Evolutionary conservation across 2,113 vertebrate genomes (phyloP), one percentile per base, ranked within the genome.

Genomic region (Poeciliopsis retropinna): DNA sequence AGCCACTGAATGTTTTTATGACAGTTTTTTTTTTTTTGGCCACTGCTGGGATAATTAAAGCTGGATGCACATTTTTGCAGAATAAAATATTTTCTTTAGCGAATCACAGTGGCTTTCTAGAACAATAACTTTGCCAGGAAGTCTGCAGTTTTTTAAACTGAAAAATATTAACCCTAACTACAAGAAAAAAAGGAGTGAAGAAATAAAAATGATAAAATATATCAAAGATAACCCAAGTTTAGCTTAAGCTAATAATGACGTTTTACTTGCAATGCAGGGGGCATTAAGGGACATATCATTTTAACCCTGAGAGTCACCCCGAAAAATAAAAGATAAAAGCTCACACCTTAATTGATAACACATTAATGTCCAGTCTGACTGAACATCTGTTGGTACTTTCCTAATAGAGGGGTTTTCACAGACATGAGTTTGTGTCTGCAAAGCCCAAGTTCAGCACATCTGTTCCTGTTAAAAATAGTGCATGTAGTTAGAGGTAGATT

Each of bases 381-480:
- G 41, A 19, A 61, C 5, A 37, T 34, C 31, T 60, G 31, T 22
- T 31, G 10, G 4, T 22, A 22, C 27, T 62, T 72, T 72, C 37
- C 70, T 22, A 15, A 27, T 3, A 37, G 41, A 54, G 3, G 51
- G 39, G 19, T 27, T 28, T 51, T 61, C 57, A 76, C 10, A 54
- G 14, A 31, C 47, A 12, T 54, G 29, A n/a, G 31, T 44, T 34
- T 60, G 34, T 51, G 60, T 47, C 60, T 71, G 63, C 1, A 30
- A 63, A 61, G 63, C 57, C 29, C 30, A 9, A 47, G 41, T 71
- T 32, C 66, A 79, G 69, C 67, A 87, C 89, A 89, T 91, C 85
- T 89, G 85, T 76, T 83, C 81, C 73, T 64, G 37, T 82, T 89
- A 88, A 79, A 65, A 32, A 60, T 73, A 28, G 67, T 76, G 60